Conservation (phyloP, 2,113 vertebrate genomes). For the Solea solea region DNA sequence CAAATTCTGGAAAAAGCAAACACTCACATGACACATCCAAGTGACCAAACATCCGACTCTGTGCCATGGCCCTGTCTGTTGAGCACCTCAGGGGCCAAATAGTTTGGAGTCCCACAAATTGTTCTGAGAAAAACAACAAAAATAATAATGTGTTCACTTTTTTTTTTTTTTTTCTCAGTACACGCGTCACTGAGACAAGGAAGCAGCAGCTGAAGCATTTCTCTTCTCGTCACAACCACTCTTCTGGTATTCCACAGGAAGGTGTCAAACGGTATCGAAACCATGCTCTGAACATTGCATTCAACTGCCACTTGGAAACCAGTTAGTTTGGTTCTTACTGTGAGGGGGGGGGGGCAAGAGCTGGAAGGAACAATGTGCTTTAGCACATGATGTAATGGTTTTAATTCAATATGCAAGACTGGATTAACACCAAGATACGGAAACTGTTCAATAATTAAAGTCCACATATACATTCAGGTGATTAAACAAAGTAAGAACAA, state of each 20-base stretch:
- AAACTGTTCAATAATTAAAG: too few relatives aligned
- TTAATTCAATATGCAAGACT: background rate
- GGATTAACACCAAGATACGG: background rate
- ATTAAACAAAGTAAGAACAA: too few relatives aligned
- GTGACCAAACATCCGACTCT: slow-evolving; percentile 95
- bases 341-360: slow-evolving; percentile 11
- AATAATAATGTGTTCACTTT: background rate
- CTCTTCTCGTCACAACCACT: background rate
- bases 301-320: slow-evolving; percentile 68
- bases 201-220: background rate
- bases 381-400: slow-evolving; percentile 32
- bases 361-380: slow-evolving; percentile 32
- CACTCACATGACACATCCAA: slow-evolving; percentile 98
- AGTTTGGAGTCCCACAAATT: slow-evolving; percentile 99
- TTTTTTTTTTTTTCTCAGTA: background rate
- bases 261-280: slow-evolving; percentile 58
- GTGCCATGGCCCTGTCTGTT: slow-evolving; percentile 95
- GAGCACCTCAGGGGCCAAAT: slow-evolving; percentile 97
- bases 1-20: background rate
- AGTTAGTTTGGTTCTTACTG: slow-evolving; percentile 46
- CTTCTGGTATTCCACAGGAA: slow-evolving; percentile 64
- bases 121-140: slow-evolving; percentile 80
- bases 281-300: slow-evolving; percentile 31
- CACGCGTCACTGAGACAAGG: background rate
- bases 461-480: too few relatives aligned